These are phyloP conservation scores for Eupsilia transversa DNA, from an alignment of 2,888 invertebrate genomes.

Conservation along the genomic window DNA sequence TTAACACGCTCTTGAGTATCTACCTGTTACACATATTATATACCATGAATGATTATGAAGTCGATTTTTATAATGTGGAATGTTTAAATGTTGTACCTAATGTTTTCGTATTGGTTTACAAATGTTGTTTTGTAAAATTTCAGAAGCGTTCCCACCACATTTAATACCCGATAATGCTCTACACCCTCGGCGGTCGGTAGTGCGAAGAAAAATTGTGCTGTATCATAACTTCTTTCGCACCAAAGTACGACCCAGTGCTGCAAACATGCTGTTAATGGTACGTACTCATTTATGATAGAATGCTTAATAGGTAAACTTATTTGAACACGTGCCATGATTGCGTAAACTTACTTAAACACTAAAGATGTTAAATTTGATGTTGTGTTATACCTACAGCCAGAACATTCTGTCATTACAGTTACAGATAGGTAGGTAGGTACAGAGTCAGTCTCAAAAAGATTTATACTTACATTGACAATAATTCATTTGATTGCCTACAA, in stretches of 20 bases:
- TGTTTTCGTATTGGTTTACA: not conserved
- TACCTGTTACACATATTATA: not conserved
- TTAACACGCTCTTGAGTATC: not conserved
- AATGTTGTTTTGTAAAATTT: constrained; percentile 55
- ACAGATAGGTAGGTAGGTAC: not conserved
- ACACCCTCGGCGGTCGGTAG: constrained; percentile 89
- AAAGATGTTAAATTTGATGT: too few relatives aligned
- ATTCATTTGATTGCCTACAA: not conserved
- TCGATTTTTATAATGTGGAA: not conserved
- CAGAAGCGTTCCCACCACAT: constrained; percentile 82
- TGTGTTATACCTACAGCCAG: too few relatives aligned
- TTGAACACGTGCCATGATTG: not conserved
- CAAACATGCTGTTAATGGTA: constrained; percentile 96
- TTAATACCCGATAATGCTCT: constrained; percentile 88
- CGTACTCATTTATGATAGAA: constrained; percentile 62
- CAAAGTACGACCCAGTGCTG: constrained; percentile 93
- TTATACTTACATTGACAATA: not conserved
- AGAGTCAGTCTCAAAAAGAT: not conserved
- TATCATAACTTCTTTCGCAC: constrained; percentile 95
- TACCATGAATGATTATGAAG: not conserved
- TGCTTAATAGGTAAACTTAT: not conserved
- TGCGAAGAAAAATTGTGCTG: constrained; percentile 93
- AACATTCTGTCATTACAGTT: not conserved
- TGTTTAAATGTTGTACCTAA: too few relatives aligned
- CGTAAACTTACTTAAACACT: not conserved